Percentiles rank a stretch among this genome's conserved stretches.
These are phyloP conservation scores for Anableps anableps DNA, from an alignment of 2,797 vertebrate species.

Conservation along the genomic window DNA sequence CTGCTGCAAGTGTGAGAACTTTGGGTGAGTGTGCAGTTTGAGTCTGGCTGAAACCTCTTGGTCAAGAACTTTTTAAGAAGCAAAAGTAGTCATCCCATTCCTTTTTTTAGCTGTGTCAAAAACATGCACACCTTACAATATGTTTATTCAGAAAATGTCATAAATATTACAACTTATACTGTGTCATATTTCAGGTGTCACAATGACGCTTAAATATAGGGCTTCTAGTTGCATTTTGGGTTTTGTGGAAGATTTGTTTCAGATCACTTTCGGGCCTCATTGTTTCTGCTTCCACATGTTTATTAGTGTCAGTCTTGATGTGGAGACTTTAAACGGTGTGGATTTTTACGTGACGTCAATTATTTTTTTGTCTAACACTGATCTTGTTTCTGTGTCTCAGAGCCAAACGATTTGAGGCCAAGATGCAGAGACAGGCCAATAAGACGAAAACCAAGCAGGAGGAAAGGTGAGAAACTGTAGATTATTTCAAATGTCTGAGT, in stretches of 20 bases:
- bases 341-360: not conserved
- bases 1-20: slow-evolving; percentile 90
- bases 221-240: not conserved
- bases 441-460: slow-evolving; percentile 87
- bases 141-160: too few relatives aligned
- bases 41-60: not conserved
- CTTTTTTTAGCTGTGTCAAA: not conserved
- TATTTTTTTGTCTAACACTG: not conserved
- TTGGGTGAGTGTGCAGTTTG: slow-evolving; percentile 78
- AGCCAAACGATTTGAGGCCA: slow-evolving; percentile 79
- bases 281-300: slow-evolving; percentile 5
- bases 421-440: slow-evolving; percentile 80
- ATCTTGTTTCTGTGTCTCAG: slow-evolving; percentile 52
- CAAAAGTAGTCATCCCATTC: not conserved
- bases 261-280: not conserved
- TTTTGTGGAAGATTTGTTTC: not conserved
- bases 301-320: not conserved
- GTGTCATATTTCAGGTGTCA: too few relatives aligned
- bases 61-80: not conserved
- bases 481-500: not conserved
- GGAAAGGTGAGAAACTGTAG: slow-evolving; percentile 83
- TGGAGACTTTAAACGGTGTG: not conserved
- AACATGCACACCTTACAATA: too few relatives aligned
- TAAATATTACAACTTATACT: too few relatives aligned
- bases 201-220: not conserved